phyloP scores from a whole-genome alignment of 2,888 invertebrate genomes.

The Harmothoe impar region DNA sequence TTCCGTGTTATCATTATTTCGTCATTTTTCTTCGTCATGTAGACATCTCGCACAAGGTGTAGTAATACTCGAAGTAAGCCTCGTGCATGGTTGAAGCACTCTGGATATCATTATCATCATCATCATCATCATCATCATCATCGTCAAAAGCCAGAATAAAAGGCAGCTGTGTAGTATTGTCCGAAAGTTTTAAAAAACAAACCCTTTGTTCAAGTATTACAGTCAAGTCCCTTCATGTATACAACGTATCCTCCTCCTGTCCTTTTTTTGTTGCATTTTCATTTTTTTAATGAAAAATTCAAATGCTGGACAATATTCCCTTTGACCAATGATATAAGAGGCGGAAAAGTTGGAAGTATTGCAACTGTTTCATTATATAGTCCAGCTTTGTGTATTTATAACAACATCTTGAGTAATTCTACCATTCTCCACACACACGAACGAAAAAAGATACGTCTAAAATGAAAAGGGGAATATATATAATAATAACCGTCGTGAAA shows the following conservation, averaged over 20 bases:
- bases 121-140: not conserved
- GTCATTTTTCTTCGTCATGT: not conserved
- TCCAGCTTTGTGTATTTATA: not conserved
- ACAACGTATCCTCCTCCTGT: not conserved
- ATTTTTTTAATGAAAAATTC: not conserved
- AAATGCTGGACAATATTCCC: not conserved
- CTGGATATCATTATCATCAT: not conserved
- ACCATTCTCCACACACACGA: not conserved
- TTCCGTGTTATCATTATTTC: not conserved
- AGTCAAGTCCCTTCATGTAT: not conserved
- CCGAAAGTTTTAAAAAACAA: conserved; percentile 31
- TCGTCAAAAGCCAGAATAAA: not conserved
- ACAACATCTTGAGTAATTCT: not conserved
- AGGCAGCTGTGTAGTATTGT: not conserved
- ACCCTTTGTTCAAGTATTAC: conserved; percentile 27
- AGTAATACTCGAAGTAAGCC: conserved; percentile 19
- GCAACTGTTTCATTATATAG: not conserved
- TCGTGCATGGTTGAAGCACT: not conserved
- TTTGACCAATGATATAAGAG: not conserved
- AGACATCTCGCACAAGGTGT: not conserved
- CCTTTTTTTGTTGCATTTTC: not conserved
- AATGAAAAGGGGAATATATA: not conserved
- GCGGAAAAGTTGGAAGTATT: not conserved
- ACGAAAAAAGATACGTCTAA: not conserved
- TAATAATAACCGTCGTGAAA: too few species aligned